Conservation (phyloP, 1,140 invertebrate genomes). For the Drosophila busckii region DNA sequence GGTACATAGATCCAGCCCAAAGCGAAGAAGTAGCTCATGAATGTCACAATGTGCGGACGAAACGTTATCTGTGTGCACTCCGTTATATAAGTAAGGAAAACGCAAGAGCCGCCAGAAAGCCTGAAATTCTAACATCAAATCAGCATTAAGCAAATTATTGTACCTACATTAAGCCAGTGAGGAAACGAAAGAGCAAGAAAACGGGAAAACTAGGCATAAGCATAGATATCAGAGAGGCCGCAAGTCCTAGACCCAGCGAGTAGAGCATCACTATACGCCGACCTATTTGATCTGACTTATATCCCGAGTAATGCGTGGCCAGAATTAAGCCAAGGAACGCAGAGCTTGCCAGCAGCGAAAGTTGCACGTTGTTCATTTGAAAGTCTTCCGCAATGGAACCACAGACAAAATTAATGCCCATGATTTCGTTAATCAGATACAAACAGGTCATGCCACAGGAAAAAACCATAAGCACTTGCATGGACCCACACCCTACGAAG, state of each 20-base stretch:
- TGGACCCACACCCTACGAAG: background rate
- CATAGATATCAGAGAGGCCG: background rate
- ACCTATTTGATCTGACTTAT: slow-evolving; percentile 17
- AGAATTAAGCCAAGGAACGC: slow-evolving; percentile 1
- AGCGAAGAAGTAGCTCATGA: background rate
- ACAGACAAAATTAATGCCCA: background rate
- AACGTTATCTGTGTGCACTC: background rate
- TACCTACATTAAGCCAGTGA: slow-evolving; percentile 20
- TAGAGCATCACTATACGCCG: slow-evolving; percentile 5
- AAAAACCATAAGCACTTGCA: background rate
- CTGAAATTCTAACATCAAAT: too few relatives aligned
- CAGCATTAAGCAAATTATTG: background rate
- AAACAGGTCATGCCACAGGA: background rate
- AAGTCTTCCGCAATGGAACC: background rate
- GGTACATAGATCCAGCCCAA: background rate
- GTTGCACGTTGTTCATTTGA: background rate
- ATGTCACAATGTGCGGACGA: background rate
- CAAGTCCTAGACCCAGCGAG: background rate
- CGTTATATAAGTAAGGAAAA: slow-evolving; percentile 14
- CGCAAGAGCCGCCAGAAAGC: background rate
- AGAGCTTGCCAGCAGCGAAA: background rate
- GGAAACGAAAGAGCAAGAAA: slow-evolving; percentile 7
- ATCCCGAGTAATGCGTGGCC: slow-evolving; percentile 8
- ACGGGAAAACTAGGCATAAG: slow-evolving; percentile 12
- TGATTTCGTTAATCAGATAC: background rate